Base-by-base conservation (phyloP, 2,113 vertebrate species). In the Numida meleagris region DNA sequence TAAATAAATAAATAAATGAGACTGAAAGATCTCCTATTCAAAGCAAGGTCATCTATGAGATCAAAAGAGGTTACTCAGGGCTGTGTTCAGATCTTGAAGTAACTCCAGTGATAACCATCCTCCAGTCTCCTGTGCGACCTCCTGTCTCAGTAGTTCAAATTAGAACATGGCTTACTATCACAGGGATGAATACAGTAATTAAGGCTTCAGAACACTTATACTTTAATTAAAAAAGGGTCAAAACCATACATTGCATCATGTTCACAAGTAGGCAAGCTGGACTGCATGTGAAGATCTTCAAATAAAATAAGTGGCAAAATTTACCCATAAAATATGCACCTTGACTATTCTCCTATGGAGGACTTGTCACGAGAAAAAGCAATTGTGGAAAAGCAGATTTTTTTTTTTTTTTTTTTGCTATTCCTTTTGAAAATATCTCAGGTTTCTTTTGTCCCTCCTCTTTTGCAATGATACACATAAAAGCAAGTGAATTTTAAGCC, bases 181-280 rank as follows among this genome's bases (percentile, higher is more conserved):
- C 17, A 10, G 12, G 38, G 12, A n/a, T 17, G 11, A 74, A 24
- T 9, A 14, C 12, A 42, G 6, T 10, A 70, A 25, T 31, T 12
- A 66, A 42, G 45, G 11, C 10, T 43, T n/a, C 6, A 77, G 31
- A 75, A n/a, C 14, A 7, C 16, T 12, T 10, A 6, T 5, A 2
- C 10, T 42, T 43, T 21, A 33, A 11, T 24, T 70, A 20, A 43
- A 68, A 31, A 14, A 68, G 8, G 50, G 51, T 46, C 34, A 65
- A 27, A 72, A 15, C 6, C 17, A 13, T 16, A 13, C 9, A 4
- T 27, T 51, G 4, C 9, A 18, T 10, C 12, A 21, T 0, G 0
- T 29, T 68, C 40, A 53, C 8, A 89, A 43, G 14, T 9, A 57
- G 48, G 16, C 33, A 66, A 79, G 24, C 3, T 0, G 2, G 19